Percentiles rank a stretch among this genome's conserved stretches.
Conservation (phyloP, 2,888 invertebrate genomes). For the Mesorhabditis sp. region DNA sequence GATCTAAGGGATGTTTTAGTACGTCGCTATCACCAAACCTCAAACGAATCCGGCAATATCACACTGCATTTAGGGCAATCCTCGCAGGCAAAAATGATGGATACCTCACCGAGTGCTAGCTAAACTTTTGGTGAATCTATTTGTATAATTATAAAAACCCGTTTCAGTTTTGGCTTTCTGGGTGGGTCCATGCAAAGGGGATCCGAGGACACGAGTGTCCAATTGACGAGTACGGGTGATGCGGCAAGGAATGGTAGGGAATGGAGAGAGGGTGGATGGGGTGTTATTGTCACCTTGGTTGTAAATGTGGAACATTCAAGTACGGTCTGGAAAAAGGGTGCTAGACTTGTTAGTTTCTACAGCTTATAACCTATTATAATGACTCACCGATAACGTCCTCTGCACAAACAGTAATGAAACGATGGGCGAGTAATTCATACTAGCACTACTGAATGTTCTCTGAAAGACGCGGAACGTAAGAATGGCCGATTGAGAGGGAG, state of each 20-base stretch:
- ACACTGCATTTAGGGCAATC: constrained; percentile 2
- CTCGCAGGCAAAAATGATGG: background rate
- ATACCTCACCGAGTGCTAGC: background rate
- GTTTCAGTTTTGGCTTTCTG: background rate
- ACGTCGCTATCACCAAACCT: background rate
- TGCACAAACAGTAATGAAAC: no score
- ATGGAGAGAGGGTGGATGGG: background rate
- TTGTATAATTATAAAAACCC: background rate
- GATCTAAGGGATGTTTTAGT: background rate
- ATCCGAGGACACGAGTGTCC: background rate
- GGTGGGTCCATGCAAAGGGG: constrained; percentile 5
- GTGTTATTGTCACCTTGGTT: background rate
- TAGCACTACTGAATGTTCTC: no score
- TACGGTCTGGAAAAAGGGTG: background rate
- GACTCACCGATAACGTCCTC: no score
- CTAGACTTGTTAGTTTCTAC: no score
- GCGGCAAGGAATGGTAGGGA: background rate
- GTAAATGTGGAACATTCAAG: constrained; percentile 2
- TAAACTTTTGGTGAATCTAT: background rate
- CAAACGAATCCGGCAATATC: background rate
- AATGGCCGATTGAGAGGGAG: no score
- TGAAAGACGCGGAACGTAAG: no score
- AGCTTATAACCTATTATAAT: no score
- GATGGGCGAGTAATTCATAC: no score
- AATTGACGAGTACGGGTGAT: background rate